Conservation (phyloP, 2,888 invertebrate species). For the Zygaena filipendulae region DNA sequence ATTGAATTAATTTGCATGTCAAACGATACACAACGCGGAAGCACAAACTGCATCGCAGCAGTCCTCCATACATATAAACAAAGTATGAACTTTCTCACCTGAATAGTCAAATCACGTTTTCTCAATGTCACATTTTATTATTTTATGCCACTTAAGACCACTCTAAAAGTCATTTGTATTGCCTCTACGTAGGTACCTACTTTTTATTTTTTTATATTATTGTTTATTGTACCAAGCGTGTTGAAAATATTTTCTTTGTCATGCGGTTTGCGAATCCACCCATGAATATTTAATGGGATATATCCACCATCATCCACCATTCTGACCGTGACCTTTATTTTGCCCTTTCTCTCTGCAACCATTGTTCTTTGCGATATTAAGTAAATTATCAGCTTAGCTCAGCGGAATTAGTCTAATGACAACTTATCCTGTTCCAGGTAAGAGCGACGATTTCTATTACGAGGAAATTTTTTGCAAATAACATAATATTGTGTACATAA, state of each 20-base stretch:
- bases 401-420: constrained; percentile 39
- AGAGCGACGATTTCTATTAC: too few relatives aligned
- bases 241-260: constrained; percentile 40
- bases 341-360: constrained; percentile 37
- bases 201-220: not conserved
- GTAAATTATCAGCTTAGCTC: constrained; percentile 14
- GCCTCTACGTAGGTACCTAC: too few relatives aligned
- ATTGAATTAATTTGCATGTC: too few relatives aligned
- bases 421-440: constrained; percentile 34
- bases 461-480: too few relatives aligned
- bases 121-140: constrained; percentile 31
- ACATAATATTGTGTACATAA: too few relatives aligned
- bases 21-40: too few relatives aligned
- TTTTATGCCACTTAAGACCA: constrained; percentile 21
- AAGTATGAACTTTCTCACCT: constrained; percentile 21
- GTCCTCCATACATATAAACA: too few relatives aligned
- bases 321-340: constrained; percentile 55
- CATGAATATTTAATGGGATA: constrained; percentile 56
- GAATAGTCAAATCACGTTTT: constrained; percentile 28
- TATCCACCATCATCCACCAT: too few relatives aligned
- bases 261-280: constrained; percentile 41
- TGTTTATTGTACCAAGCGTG: constrained; percentile 25
- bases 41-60: too few relatives aligned
- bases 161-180: too few relatives aligned
- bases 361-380: constrained; percentile 34